Evolutionary conservation across 2,113 vertebrate species (phyloP).

Genomic region (Myocastor coypus): DNA sequence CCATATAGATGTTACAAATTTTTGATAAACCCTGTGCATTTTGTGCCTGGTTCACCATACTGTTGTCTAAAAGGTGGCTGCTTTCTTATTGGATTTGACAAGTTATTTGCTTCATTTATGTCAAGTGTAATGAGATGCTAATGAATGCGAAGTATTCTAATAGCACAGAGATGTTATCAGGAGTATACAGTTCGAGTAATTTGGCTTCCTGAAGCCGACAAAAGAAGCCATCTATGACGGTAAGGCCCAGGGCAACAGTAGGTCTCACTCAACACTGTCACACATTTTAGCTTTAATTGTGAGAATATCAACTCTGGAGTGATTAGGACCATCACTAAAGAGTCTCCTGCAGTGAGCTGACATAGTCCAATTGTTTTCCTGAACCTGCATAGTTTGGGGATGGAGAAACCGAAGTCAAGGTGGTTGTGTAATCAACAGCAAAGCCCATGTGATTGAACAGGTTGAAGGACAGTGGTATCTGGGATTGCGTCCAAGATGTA

Average conservation of each 20-base stretch:
- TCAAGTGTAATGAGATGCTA: neutral
- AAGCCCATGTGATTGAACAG: neutral
- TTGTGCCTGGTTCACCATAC: neutral
- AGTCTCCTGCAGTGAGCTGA: neutral
- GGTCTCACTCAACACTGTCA: fast-evolving
- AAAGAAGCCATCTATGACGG: neutral
- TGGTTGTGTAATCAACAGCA: neutral
- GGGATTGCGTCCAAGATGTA: neutral
- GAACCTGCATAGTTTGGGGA: neutral
- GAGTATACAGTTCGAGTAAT: neutral
- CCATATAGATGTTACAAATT: neutral
- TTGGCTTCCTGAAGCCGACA: neutral
- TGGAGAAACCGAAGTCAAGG: neutral
- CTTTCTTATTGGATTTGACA: neutral
- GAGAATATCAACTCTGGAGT: neutral
- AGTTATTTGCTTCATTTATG: slow-evolving; percentile 6
- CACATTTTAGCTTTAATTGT: neutral
- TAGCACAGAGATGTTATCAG: neutral
- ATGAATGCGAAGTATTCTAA: neutral
- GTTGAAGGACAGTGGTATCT: neutral
- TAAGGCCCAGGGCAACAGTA: neutral
- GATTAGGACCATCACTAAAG: neutral
- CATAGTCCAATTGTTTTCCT: neutral
- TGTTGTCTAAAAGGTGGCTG: neutral
- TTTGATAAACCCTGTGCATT: neutral